These are phyloP conservation scores for Neodiprion virginianus DNA, from an alignment of 1,140 invertebrate species.

Conservation along the genomic window DNA sequence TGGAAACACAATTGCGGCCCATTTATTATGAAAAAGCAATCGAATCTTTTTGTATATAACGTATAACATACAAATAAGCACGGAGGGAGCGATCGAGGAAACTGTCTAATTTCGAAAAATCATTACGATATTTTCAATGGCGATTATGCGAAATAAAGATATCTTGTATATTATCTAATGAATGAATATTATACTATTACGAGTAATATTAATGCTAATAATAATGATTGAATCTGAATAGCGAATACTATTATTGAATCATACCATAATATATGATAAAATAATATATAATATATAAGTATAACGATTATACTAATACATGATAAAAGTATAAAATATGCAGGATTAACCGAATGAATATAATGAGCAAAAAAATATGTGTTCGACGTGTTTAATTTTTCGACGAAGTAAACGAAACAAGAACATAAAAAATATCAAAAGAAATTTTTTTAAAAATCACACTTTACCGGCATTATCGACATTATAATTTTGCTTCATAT, in stretches of 20 bases:
- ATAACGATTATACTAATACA: not conserved
- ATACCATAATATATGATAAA: no score
- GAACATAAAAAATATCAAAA: no score
- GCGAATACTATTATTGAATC: no score
- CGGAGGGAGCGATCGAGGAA: constrained; percentile 18
- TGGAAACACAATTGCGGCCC: no score
- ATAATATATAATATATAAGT: no score
- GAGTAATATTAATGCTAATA: not conserved
- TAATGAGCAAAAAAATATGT: constrained; percentile 15
- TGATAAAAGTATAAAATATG: not conserved
- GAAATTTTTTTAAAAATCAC: constrained; percentile 1
- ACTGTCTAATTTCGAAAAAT: constrained; percentile 50
- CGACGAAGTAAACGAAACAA: constrained; percentile 4
- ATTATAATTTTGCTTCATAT: not conserved
- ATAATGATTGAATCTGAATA: not conserved
- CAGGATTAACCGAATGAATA: constrained; percentile 20
- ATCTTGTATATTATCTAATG: not conserved
- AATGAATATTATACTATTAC: not conserved
- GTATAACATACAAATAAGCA: no score
- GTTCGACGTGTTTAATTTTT: constrained; percentile 38
- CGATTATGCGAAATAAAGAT: constrained; percentile 23
- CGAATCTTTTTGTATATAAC: no score
- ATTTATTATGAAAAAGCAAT: no score
- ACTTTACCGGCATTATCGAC: constrained; percentile 50
- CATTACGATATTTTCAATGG: constrained; percentile 48